Conservation (phyloP, 2,113 vertebrate species). For the Engraulis encrasicolus region DNA sequence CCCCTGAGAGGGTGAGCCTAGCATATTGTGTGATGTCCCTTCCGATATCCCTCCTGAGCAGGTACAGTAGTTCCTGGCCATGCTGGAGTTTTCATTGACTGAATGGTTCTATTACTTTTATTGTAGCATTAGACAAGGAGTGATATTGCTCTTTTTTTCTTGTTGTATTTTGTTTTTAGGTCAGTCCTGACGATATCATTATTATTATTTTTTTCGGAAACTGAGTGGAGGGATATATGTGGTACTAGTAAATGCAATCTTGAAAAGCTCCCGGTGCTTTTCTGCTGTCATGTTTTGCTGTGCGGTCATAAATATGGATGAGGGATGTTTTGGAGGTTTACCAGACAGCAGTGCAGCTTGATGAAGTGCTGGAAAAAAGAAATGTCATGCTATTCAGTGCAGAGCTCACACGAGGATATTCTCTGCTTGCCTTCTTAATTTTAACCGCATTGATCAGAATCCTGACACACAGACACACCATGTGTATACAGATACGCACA, state of each 20-base stretch:
- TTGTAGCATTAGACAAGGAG: too few species aligned
- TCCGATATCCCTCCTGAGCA: background rate
- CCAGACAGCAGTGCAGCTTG: constrained; percentile 40
- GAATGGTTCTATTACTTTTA: too few species aligned
- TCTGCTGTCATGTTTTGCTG: constrained; percentile 51
- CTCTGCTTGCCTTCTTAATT: constrained; percentile 49
- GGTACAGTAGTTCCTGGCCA: background rate
- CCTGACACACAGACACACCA: too few species aligned
- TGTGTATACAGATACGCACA: too few species aligned
- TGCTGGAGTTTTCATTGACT: background rate
- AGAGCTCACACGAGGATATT: constrained; percentile 40
- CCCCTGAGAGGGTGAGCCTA: too few species aligned
- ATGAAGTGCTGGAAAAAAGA: constrained; percentile 57
- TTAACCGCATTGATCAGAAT: constrained; percentile 44
- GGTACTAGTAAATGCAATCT: constrained; percentile 34
- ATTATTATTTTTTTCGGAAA: constrained; percentile 30
- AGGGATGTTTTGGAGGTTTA: constrained; percentile 52
- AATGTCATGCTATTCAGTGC: constrained; percentile 62
- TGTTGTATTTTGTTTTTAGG: too few species aligned
- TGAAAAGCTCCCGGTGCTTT: constrained; percentile 57
- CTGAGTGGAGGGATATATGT: constrained; percentile 20
- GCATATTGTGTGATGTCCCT: background rate
- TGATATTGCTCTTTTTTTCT: constrained; percentile 31
- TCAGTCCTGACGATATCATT: background rate
- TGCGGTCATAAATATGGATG: constrained; percentile 67